Evolutionary conservation across 2,888 invertebrate genomes (phyloP).

Genomic region (Polydrusus cervinus): DNA sequence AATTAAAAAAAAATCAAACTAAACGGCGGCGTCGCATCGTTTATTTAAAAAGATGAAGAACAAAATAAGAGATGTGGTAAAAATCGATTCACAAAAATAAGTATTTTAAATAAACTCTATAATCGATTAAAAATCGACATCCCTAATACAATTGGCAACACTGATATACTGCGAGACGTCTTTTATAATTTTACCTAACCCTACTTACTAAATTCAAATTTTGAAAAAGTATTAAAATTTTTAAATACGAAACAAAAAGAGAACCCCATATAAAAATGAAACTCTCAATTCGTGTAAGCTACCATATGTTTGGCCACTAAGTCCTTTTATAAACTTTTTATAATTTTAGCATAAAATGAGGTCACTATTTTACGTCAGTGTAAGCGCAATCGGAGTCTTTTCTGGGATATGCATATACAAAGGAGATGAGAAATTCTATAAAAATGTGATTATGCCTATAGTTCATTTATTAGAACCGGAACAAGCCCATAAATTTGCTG

Average conservation of each 20-base stretch:
- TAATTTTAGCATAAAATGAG: constrained; percentile 79
- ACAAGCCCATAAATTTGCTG: constrained; percentile 85
- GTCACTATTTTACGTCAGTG: constrained; percentile 78
- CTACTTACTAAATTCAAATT: neutral
- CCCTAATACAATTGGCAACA: too few species aligned
- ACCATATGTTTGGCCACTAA: neutral
- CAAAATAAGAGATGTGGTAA: too few species aligned
- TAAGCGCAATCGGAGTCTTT: constrained; percentile 80
- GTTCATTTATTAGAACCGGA: constrained; percentile 85
- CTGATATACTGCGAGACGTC: too few species aligned
- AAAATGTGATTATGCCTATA: constrained; percentile 81
- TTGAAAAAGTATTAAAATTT: too few species aligned
- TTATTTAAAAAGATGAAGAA: too few species aligned
- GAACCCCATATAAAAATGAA: neutral
- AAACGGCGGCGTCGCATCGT: too few species aligned
- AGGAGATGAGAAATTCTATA: constrained; percentile 87
- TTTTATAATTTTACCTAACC: too few species aligned
- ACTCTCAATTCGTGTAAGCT: constrained; percentile 16
- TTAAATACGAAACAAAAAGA: too few species aligned
- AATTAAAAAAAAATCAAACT: too few species aligned
- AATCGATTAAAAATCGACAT: too few species aligned
- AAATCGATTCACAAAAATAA: too few species aligned
- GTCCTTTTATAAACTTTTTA: neutral
- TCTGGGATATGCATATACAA: constrained; percentile 81
- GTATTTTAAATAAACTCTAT: too few species aligned